phyloP scores from a whole-genome alignment of 2,113 vertebrate species.

The Phaethon lepturus region DNA sequence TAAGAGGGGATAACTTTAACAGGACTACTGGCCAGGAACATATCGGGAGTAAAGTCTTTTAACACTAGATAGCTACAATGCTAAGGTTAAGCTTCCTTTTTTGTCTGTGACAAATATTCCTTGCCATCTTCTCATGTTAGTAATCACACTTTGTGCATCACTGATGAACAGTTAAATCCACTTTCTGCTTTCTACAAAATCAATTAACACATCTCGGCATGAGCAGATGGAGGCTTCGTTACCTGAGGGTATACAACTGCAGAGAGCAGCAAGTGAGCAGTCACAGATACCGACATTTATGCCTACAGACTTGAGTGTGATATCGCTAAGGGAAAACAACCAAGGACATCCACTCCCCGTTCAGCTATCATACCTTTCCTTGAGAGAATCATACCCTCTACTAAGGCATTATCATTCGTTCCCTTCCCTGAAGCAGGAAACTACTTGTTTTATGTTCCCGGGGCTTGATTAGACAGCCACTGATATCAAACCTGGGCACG shows the following conservation, averaged over 20 bases:
- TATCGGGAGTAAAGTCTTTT: background rate
- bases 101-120: background rate
- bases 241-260: constrained; percentile 29
- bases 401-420: background rate
- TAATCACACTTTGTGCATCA: background rate
- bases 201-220: background rate
- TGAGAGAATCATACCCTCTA: background rate
- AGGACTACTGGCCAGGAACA: background rate
- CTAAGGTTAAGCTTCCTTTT: background rate
- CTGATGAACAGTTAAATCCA: background rate
- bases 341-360: background rate
- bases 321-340: background rate
- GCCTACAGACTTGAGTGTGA: background rate
- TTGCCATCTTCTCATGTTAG: background rate
- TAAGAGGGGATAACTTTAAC: background rate
- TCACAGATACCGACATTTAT: background rate
- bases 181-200: constrained; percentile 11
- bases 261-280: constrained; percentile 30
- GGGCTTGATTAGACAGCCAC: background rate
- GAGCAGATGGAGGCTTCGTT: constrained; percentile 29
- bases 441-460: background rate
- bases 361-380: background rate
- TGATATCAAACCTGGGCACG: background rate
- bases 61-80: background rate
- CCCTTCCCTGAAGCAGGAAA: background rate